Conservation (phyloP, 2,113 vertebrate genomes). For the Carlito syrichta region DNA sequence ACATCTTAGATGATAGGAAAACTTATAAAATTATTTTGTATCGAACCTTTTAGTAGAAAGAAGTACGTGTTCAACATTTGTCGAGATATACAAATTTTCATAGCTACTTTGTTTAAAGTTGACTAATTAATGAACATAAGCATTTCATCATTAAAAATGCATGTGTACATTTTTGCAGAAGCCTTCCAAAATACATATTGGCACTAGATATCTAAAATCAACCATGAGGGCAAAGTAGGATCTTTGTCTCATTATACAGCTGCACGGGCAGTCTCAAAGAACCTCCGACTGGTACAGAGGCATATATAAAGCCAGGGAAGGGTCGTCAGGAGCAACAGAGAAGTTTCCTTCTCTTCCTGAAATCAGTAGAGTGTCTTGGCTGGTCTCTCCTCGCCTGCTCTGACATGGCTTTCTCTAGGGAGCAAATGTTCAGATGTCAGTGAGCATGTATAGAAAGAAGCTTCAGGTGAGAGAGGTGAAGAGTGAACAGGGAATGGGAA, state of each 20-base stretch:
- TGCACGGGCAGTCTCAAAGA: background rate
- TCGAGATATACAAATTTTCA: slow-evolving; percentile 29
- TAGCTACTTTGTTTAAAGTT: slow-evolving; percentile 36
- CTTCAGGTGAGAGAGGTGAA: slow-evolving; percentile 7
- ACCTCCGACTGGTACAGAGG: background rate
- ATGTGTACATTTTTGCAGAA: slow-evolving; percentile 22
- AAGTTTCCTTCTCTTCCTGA: slow-evolving; percentile 29
- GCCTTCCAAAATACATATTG: slow-evolving; percentile 37
- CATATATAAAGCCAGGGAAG: background rate
- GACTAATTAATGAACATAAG: slow-evolving; percentile 1
- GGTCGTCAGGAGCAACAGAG: slow-evolving; percentile 10
- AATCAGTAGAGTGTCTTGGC: background rate
- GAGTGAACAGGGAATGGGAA: background rate
- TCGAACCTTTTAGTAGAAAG: slow-evolving; percentile 14
- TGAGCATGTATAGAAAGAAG: background rate
- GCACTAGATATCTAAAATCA: slow-evolving; percentile 42
- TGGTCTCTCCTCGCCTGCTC: background rate
- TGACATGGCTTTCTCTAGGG: slow-evolving; percentile 12
- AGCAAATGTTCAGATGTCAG: background rate
- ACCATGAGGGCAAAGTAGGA: background rate
- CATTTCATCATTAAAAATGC: slow-evolving; percentile 39
- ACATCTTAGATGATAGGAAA: background rate
- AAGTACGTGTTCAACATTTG: background rate
- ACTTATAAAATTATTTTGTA: background rate
- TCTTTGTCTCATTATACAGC: slow-evolving; percentile 29